Evolutionary conservation across 1,140 invertebrate genomes (phyloP).

Genomic region (Solenopsis fugax): DNA sequence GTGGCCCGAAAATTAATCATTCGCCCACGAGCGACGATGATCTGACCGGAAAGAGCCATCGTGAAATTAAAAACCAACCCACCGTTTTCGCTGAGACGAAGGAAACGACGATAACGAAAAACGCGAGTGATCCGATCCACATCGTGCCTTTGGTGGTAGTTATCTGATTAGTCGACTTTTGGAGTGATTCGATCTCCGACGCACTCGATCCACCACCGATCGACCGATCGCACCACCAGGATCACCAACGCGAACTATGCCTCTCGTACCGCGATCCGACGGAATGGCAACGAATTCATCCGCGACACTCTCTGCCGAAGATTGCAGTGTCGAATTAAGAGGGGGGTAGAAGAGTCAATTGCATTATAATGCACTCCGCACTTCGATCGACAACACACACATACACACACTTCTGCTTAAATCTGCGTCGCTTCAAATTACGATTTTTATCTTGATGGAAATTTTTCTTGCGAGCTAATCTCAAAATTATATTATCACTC

Average conservation of each 20-base stretch:
- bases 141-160: conserved; percentile 63
- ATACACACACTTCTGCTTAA: neutral
- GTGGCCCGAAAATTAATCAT: neutral
- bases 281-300: conserved; percentile 78
- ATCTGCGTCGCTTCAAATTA: neutral
- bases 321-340: conserved; percentile 67
- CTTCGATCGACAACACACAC: neutral
- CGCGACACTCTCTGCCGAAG: conserved; percentile 62
- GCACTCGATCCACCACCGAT: conserved; percentile 16
- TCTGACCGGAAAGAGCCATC: neutral
- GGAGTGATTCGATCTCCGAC: conserved; percentile 33
- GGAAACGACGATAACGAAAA: conserved; percentile 55
- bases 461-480: conserved; percentile 11
- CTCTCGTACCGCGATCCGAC: conserved; percentile 71
- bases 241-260: conserved; percentile 67
- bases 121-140: conserved; percentile 58
- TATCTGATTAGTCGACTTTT: conserved; percentile 25
- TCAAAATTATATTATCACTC: neutral
- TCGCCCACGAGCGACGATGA: neutral
- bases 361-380: conserved; percentile 54
- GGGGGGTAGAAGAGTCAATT: conserved; percentile 44
- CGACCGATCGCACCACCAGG: conserved; percentile 33
- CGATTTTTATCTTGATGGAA: neutral
- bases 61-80: conserved; percentile 59
- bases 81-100: conserved; percentile 57